A percentile compares a stretch with the other conserved stretches of the same genome.
phyloP scores from a whole-genome alignment of 2,113 vertebrate species.

The Xenopus tropicalis region DNA sequence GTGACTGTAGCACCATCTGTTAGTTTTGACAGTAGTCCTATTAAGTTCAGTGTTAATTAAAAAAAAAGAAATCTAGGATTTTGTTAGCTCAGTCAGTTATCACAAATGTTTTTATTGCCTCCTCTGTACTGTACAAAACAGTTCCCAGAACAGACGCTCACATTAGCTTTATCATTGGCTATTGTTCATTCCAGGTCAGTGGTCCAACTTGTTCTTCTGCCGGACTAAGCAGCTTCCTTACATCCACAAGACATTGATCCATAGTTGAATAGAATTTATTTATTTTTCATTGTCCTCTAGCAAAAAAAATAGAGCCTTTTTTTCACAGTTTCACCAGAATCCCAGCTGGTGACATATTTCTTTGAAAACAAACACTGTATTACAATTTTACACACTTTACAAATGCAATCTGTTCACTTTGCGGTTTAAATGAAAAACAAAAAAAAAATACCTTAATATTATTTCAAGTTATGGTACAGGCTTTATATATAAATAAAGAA shows the following conservation, averaged over 20 bases:
- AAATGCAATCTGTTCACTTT: conserved; percentile 12
- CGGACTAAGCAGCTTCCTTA: not conserved
- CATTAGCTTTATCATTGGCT: not conserved
- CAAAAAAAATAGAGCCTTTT: conserved; percentile 29
- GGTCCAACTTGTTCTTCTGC: not conserved
- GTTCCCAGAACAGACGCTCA: conserved; percentile 3
- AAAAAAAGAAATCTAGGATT: not conserved
- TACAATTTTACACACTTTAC: conserved; percentile 22
- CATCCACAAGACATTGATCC: conserved; percentile 5
- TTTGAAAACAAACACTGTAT: conserved; percentile 33
- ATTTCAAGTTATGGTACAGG: conserved; percentile 3
- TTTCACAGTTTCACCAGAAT: conserved; percentile 31
- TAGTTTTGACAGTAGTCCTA: conserved; percentile 12
- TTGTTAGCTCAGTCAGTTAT: not conserved
- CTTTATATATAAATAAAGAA: conserved; percentile 8
- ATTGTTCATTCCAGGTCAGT: not conserved
- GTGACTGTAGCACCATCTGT: not conserved
- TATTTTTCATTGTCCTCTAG: conserved; percentile 14
- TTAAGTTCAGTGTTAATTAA: conserved; percentile 10
- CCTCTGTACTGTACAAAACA: not conserved
- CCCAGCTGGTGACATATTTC: conserved; percentile 34
- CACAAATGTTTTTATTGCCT: not conserved
- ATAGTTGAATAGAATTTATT: conserved; percentile 8
- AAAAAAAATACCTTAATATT: not conserved
- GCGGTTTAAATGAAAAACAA: not conserved